phyloP scores from a whole-genome alignment of 2,888 invertebrate species.

The Geotrupes spiniger region DNA sequence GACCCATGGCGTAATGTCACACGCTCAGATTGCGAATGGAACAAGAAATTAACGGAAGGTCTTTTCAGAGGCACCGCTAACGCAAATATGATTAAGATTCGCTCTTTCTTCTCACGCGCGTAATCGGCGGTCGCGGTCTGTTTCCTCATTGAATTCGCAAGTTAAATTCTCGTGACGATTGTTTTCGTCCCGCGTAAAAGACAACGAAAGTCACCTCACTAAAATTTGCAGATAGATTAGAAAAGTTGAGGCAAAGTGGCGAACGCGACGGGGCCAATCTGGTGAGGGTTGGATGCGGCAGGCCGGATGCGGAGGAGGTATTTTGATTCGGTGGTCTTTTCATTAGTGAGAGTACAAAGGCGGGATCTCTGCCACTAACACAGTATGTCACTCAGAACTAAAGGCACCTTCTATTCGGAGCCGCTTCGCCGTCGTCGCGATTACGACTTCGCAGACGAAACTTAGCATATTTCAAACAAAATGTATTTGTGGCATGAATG shows the following conservation, averaged over 20 bases:
- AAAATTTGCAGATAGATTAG: slow-evolving; percentile 32
- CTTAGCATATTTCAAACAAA: too few species aligned
- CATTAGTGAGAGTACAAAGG: slow-evolving; percentile 33
- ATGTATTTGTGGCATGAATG: too few species aligned
- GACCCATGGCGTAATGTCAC: background rate
- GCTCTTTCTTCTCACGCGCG: too few species aligned
- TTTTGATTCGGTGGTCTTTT: slow-evolving; percentile 28
- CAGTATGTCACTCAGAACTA: slow-evolving; percentile 16
- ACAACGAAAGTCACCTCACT: slow-evolving; percentile 26
- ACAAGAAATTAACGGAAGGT: slow-evolving; percentile 2
- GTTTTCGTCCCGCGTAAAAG: slow-evolving; percentile 27
- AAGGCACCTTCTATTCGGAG: background rate
- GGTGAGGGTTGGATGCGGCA: background rate
- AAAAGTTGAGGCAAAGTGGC: slow-evolving; percentile 32
- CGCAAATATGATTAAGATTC: slow-evolving; percentile 24
- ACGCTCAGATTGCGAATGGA: background rate
- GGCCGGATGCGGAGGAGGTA: slow-evolving; percentile 10
- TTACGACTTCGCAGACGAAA: too few species aligned
- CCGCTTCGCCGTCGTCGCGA: too few species aligned
- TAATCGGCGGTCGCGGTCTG: slow-evolving; percentile 2
- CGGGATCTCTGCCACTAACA: slow-evolving; percentile 28
- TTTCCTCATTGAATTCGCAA: slow-evolving; percentile 21
- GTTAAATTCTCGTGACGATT: slow-evolving; percentile 27
- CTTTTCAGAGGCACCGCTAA: slow-evolving; percentile 17
- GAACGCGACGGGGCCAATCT: slow-evolving; percentile 23